Evolutionary conservation across 2,113 vertebrate genomes (phyloP), one percentile per base, ranked within the genome.

Genomic region (Eublepharis macularius): DNA sequence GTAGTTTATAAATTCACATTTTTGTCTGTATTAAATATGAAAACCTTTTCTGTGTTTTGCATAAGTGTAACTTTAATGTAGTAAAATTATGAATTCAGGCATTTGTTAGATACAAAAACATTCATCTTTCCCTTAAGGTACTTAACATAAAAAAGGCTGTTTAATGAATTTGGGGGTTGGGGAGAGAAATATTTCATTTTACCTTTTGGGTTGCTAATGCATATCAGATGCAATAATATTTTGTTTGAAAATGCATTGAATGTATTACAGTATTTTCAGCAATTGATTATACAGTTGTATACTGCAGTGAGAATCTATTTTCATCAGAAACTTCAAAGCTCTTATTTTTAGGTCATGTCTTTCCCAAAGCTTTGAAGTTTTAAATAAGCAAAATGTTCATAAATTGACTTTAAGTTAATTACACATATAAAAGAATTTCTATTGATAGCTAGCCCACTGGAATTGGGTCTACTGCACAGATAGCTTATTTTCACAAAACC

Each of bases 351-450:
- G 90, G 87, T 94, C 88, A 36, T 70, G 68, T 43, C 68, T 90
- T 91, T 91, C 70, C 6, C 75, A 79, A 86, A 85, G 92, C 91
- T 95, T 92, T 94, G 87, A 94, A 92, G 82, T 94, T 94, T 84
- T 54, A 87, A 95, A 92, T 90, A 92, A 90, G 78, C 74, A 92
- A 93, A 88, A 88, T 93, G 70, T 86, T 84, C 57, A 41, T 88
- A 84, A 87, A 93, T 93, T 92, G 81, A 89, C 80, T 88, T 63
- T 85, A 94, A 94, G 87, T 93, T 93, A 93, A 93, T 95, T 94
- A 91, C 86, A 84, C 90, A 93, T 86, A 80, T 78, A 91, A 80
- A 92, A 51, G n/a, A 92, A 73, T 36, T 57, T 69, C 54, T 89
- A 74, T 65, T 87, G 81, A 60, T 86, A 89, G 49, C 0, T 29